Percentiles rank a stretch among this genome's conserved stretches.
Conservation (phyloP, 2,113 vertebrate species). For the Rafetus swinhoei region DNA sequence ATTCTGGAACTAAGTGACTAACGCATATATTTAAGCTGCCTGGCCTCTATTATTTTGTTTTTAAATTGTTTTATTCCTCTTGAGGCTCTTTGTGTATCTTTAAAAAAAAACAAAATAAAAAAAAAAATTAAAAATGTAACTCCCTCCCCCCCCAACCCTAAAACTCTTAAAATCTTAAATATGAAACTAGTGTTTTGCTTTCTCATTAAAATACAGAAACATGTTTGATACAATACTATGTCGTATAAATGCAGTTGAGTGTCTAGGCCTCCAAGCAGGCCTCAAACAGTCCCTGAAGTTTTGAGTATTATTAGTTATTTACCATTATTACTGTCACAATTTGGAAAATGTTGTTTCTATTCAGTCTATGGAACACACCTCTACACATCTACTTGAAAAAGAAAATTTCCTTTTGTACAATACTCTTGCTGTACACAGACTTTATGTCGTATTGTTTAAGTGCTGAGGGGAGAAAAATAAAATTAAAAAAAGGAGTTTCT, state of each 20-base stretch:
- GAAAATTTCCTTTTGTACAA: slow-evolving; percentile 79
- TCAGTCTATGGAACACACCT: slow-evolving; percentile 77
- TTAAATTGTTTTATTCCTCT: slow-evolving; percentile 69
- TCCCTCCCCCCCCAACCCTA: slow-evolving; percentile 75
- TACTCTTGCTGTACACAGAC: slow-evolving; percentile 90
- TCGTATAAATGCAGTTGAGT: slow-evolving; percentile 92
- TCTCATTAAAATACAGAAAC: slow-evolving; percentile 98
- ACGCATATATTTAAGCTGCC: slow-evolving; percentile 87
- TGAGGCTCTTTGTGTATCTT: slow-evolving; percentile 85
- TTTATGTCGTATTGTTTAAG: slow-evolving; percentile 88
- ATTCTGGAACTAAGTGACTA: slow-evolving; percentile 87
- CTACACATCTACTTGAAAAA: slow-evolving; percentile 72
- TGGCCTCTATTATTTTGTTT: slow-evolving; percentile 78
- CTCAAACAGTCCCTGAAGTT: slow-evolving; percentile 95
- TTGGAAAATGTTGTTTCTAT: slow-evolving; percentile 83
- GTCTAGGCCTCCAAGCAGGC: slow-evolving; percentile 83
- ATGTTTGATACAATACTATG: slow-evolving; percentile 94
- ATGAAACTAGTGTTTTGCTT: slow-evolving; percentile 99
- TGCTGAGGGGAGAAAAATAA: slow-evolving; percentile 79
- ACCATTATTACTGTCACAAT: slow-evolving; percentile 89
- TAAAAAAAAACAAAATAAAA: slow-evolving; percentile 78
- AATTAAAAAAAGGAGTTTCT: neutral
- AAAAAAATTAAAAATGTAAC: slow-evolving; percentile 65
- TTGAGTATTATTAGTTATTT: slow-evolving; percentile 84
- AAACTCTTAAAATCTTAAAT: slow-evolving; percentile 89